Base-by-base conservation (phyloP, 1,140 invertebrate species). In the Helicorthomorpha holstii region DNA sequence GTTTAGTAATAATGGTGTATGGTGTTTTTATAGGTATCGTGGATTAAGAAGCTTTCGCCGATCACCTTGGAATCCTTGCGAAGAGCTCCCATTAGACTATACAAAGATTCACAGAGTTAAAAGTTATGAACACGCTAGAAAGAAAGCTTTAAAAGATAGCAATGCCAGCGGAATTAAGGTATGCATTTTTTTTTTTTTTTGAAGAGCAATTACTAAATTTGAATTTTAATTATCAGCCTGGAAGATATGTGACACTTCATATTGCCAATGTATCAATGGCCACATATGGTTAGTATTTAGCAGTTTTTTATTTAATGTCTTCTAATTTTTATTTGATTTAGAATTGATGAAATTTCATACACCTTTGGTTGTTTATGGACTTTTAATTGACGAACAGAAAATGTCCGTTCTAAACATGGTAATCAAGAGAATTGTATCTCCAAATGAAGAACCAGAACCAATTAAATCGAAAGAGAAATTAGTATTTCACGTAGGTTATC, bases 1-100 rank as follows among this genome's bases (percentile, higher is more conserved):
- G 7, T 34, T n/a, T n/a, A n/a, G n/a, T n/a, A n/a, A n/a, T n/a
- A n/a, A n/a, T n/a, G n/a, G n/a, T n/a, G n/a, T n/a, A n/a, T n/a
- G n/a, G n/a, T n/a, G n/a, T n/a, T 7, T 7, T 16, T 34, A 12
- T 49, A 89, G 90, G 59, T 99, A 94, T 66, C 77, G 94, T 47
- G 95, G 94, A 0, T 65, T 99, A 1, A 83, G 95, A 63, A 96
- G 89, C 51, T 98, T 98, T 62, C 69, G 88, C 52, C 90, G 86
- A 1, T 91, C 90, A 21, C 72, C 82, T 0, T 98, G 95, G 95
- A 90, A 98, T 75, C 69, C 78, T 0, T 91, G 95, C 67, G 95
- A 98, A 74, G 95, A 98, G 73, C 73, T 98, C 27, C 94, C 95
- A 0, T 64, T 65, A 45, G 94, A 98, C 64, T 98, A 95, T 76